Percentiles rank a stretch among this genome's conserved stretches.
Evolutionary conservation across 2,888 invertebrate genomes (phyloP).

Genomic region (Latrodectus hesperus): DNA sequence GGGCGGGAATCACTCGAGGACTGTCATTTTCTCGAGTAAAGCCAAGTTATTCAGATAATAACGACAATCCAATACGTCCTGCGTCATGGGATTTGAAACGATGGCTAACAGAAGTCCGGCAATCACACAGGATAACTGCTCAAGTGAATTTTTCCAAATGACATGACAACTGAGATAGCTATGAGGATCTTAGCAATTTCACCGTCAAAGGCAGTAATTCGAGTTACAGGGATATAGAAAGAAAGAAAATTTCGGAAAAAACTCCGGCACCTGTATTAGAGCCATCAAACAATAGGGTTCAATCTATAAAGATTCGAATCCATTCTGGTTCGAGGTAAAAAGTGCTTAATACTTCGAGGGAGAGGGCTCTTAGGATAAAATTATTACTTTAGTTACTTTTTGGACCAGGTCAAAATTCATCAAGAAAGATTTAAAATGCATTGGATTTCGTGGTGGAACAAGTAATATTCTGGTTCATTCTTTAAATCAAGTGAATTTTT

Average conservation of each 20-base stretch:
- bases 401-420: constrained; percentile 2
- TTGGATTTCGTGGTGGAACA: not conserved
- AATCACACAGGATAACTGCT: not conserved
- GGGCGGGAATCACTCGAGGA: not conserved
- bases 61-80: not conserved
- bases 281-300: too few relatives aligned
- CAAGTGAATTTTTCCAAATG: not conserved
- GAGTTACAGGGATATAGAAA: too few relatives aligned
- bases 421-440: not conserved
- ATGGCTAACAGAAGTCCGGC: not conserved
- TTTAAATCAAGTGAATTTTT: too few relatives aligned
- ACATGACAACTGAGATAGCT: not conserved
- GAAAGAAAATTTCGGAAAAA: too few relatives aligned
- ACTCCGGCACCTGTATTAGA: too few relatives aligned
- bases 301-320: too few relatives aligned
- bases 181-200: too few relatives aligned
- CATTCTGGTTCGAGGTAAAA: not conserved
- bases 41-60: not conserved
- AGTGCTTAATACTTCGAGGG: not conserved
- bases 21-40: not conserved
- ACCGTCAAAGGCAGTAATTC: too few relatives aligned
- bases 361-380: not conserved
- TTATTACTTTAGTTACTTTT: not conserved
- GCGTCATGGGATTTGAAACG: not conserved
- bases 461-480: too few relatives aligned